Base-by-base conservation (phyloP, 2,888 invertebrate genomes). In the Sipha maydis region DNA sequence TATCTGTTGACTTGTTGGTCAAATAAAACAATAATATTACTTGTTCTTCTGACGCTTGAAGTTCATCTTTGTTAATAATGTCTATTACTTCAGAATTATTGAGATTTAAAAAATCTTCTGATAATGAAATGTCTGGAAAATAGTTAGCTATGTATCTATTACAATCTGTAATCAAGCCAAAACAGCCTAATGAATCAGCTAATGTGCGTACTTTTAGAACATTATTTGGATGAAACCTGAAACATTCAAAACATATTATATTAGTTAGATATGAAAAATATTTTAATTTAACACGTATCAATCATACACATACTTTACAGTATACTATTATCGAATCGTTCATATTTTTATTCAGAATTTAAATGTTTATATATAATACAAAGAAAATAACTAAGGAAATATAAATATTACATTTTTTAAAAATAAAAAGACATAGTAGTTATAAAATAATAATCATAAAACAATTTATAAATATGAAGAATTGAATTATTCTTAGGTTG, bases 101-200 rank as follows among this genome's bases (percentile, higher is more conserved):
- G 78, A 96, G 92, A 90, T 93, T 93, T 34, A 95, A 92, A 92
- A 96, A 97, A 91, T 97, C 97, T 48, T 96, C 96, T 0, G 95
- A 94, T 90, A 94, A 93, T 0, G 95, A 94, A 1, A 97, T 95
- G 91, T 95, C 95, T 89, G 94, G 93, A 92, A 97, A 97, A 92
- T 96, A 94, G 90, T 95, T 95, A 91, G 96, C 95, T 86, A 97
- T 95, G 91, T 95, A 97, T 91, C 95, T 95, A 91, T 96, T 96
- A 14, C 96, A 95, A 14, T 95, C 95, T 90, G 95, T 94, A 8
- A 96, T 95, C 69, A 97, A 93, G 11, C 93, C 92, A 1, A 93
- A 92, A 91, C 96, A 96, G 90, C 95, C 95, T 90, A 97, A 93
- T 28, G 95, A 95, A 91, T 96, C 96, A 9, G 96, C 97, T 92